Evolutionary conservation across 2,113 vertebrate genomes (phyloP).

Genomic region (Cryptoleucopteryx plumbea): DNA sequence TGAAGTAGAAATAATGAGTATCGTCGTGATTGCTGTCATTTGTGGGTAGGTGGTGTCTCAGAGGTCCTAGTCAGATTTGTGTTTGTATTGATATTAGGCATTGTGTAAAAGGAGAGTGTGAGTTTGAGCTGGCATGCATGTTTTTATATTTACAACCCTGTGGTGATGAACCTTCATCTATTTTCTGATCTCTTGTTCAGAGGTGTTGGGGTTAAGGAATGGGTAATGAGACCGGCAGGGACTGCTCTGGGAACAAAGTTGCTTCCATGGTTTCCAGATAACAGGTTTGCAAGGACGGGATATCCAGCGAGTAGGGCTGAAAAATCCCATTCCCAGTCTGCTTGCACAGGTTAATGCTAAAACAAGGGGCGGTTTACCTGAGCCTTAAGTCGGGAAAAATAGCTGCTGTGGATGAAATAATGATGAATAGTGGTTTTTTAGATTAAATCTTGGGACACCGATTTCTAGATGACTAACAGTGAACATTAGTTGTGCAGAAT

Average conservation of each 20-base stretch:
- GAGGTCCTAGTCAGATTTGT: background rate
- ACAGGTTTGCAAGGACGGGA: background rate
- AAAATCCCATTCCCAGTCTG: background rate
- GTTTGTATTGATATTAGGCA: background rate
- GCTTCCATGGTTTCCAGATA: background rate
- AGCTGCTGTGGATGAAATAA: background rate
- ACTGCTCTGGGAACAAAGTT: background rate
- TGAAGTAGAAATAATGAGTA: background rate
- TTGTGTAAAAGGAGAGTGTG: background rate
- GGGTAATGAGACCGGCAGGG: background rate
- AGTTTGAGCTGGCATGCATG: accelerated
- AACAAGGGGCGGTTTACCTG: background rate
- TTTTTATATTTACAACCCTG: background rate
- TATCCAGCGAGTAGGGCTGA: background rate
- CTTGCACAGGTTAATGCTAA: background rate
- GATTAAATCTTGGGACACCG: background rate
- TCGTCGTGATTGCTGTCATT: background rate
- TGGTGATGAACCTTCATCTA: background rate
- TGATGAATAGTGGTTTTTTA: background rate
- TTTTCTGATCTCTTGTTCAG: background rate
- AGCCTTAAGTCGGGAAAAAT: background rate
- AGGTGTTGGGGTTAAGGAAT: background rate
- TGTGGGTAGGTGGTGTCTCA: background rate
- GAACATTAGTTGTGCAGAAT: accelerated
- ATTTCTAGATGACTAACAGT: background rate